Evolutionary conservation across 2,797 vertebrate genomes (phyloP), one percentile per base, ranked within the genome.

Genomic region (Anguilla obscura): DNA sequence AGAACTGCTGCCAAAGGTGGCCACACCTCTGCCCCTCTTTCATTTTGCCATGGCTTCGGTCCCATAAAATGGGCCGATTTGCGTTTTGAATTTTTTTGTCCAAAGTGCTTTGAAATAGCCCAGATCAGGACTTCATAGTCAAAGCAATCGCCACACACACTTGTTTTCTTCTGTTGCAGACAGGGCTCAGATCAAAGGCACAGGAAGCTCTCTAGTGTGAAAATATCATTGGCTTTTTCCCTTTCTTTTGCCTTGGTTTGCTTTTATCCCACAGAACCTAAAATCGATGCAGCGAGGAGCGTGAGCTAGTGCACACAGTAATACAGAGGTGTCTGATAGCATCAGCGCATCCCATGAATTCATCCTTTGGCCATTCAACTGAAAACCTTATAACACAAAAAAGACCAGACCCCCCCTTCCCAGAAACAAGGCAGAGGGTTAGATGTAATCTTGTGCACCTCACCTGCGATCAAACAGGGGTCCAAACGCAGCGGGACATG

Each of bases 361-460:
- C 71, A 74, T 74, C 71, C 18, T 74, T 36, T 74, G 71, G 71
- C 30, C 71, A 74, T 74, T 74, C 71, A 74, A 12, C 71, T 74
- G 71, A 74, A 74, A 74, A 74, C 71, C 33, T 4, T 18, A 74
- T 36, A 33, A 74, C 30, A 66, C 36, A 14, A 74, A 74, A 74
- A 74, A 74, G 12, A 74, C 27, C 27, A 27, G 27, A 27, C 9
- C 27, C 27, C 27, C 24, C 66, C 9, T 10, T 36, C 71, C 71
- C 27, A 21, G 71, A 36, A 74, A 74, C 27, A 36, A 74, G 71
- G 30, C 33, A 16, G 71, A 74, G 71, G 71, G 9, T 36, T 14
- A 16, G 71, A 74, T 74, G 27, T 74, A 74, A 74, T 74, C 71
- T 36, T 4, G 71, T 21, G 71, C 71, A 36, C 71, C 71, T 74